These are phyloP conservation scores for Phasianus colchicus DNA, from an alignment of 2,113 vertebrate genomes.

Conservation along the genomic window DNA sequence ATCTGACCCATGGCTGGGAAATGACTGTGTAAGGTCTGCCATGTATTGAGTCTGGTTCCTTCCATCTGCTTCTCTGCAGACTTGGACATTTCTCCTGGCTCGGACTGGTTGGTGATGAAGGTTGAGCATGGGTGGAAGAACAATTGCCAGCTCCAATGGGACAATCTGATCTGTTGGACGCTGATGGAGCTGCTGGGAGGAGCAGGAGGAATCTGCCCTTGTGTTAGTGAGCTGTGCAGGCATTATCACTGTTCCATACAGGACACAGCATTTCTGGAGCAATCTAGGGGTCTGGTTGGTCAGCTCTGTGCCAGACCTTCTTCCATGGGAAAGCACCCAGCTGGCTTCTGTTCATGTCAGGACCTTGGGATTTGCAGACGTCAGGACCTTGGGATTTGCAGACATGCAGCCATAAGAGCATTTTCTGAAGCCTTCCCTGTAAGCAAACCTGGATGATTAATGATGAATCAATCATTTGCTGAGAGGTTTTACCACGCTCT, in stretches of 20 bases:
- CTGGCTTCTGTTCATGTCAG: not conserved
- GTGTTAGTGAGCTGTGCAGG: not conserved
- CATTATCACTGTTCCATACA: not conserved
- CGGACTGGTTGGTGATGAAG: not conserved
- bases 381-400: not conserved
- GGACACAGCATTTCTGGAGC: not conserved
- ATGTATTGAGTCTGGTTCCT: not conserved
- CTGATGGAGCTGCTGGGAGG: not conserved
- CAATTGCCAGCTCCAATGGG: not conserved
- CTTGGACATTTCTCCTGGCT: not conserved
- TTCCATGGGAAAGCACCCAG: not conserved
- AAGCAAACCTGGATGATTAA: not conserved
- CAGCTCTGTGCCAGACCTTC: not conserved
- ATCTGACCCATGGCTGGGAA: not conserved
- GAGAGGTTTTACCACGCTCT: not conserved
- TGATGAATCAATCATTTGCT: not conserved
- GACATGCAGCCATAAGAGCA: not conserved
- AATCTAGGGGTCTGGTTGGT: rapidly evolving
- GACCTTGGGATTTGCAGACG: not conserved
- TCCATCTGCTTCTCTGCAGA: conserved; percentile 22
- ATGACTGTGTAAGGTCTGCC: not conserved
- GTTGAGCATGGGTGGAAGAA: not conserved
- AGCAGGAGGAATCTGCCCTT: not conserved
- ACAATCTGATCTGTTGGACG: not conserved
- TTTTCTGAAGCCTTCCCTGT: not conserved